A percentile compares a stretch with the other conserved stretches of the same genome.
These are phyloP conservation scores for Bolinopsis microptera DNA, from an alignment of 37 sponge, comb jelly and placozoan genomes.

Conservation along the genomic window DNA sequence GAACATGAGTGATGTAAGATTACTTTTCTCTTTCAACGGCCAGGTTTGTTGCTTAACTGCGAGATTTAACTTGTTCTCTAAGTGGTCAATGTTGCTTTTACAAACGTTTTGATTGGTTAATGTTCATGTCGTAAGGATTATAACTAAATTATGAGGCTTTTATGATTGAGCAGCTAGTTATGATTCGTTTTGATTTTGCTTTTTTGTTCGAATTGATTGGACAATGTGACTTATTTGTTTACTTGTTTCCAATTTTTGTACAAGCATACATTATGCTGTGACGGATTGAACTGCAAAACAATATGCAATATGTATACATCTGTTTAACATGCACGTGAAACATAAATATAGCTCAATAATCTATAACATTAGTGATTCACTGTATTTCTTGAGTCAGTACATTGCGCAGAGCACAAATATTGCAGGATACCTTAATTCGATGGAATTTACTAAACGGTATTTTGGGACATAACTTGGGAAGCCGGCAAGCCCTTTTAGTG, in stretches of 20 bases:
- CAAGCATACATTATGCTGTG: not conserved
- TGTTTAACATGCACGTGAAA: not conserved
- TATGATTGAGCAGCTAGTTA: not conserved
- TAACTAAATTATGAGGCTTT: not conserved
- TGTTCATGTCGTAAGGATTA: not conserved
- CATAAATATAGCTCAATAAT: not conserved
- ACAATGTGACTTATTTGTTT: not conserved
- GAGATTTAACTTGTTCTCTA: too few relatives aligned
- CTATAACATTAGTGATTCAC: not conserved
- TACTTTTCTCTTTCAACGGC: too few relatives aligned
- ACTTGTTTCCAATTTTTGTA: too few relatives aligned
- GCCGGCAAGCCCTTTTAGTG: too few relatives aligned
- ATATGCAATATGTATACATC: not conserved
- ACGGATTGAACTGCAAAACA: not conserved
- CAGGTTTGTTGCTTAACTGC: too few relatives aligned
- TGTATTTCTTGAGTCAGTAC: not conserved
- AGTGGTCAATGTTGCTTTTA: too few relatives aligned
- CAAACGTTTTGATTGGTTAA: too few relatives aligned
- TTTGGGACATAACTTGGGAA: too few relatives aligned
- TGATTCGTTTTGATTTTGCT: not conserved
- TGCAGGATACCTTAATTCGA: too few relatives aligned
- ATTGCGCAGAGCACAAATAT: not conserved
- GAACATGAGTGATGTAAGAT: too few relatives aligned
- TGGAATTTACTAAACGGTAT: too few relatives aligned
- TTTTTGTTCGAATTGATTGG: not conserved